These are phyloP conservation scores for Aleadryas rufinucha DNA, from an alignment of 2,113 vertebrate genomes.

Conservation along the genomic window DNA sequence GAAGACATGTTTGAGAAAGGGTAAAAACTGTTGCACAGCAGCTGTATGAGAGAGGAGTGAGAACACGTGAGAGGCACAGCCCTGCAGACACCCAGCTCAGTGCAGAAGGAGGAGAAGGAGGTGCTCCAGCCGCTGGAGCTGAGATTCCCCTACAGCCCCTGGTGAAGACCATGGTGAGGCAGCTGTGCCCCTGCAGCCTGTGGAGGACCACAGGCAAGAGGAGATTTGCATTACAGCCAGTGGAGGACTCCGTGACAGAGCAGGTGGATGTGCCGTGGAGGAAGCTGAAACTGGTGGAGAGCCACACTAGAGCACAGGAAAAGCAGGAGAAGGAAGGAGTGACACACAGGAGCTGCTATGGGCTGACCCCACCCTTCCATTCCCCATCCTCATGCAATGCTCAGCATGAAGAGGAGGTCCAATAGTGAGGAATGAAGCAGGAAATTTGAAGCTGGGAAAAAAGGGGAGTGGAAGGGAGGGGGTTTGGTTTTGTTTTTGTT, in stretches of 20 bases:
- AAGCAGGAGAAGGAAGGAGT: background rate
- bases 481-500: background rate
- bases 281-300: background rate
- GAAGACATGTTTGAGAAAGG: background rate
- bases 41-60: background rate
- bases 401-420: background rate
- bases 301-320: rapidly evolving
- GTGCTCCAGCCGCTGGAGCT: background rate
- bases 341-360: background rate
- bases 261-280: background rate
- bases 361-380: background rate
- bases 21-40: background rate
- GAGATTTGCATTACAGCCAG: rapidly evolving
- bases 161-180: background rate
- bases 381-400: background rate
- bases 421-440: background rate
- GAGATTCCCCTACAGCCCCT: background rate
- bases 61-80: background rate
- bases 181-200: rapidly evolving
- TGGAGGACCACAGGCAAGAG: background rate
- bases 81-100: background rate
- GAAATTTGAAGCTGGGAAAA: background rate
- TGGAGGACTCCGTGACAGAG: rapidly evolving
- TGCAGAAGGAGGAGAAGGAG: background rate
- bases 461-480: rapidly evolving